These are phyloP conservation scores for Cantharis rufa DNA, from an alignment of 2,888 invertebrate species.

Conservation along the genomic window DNA sequence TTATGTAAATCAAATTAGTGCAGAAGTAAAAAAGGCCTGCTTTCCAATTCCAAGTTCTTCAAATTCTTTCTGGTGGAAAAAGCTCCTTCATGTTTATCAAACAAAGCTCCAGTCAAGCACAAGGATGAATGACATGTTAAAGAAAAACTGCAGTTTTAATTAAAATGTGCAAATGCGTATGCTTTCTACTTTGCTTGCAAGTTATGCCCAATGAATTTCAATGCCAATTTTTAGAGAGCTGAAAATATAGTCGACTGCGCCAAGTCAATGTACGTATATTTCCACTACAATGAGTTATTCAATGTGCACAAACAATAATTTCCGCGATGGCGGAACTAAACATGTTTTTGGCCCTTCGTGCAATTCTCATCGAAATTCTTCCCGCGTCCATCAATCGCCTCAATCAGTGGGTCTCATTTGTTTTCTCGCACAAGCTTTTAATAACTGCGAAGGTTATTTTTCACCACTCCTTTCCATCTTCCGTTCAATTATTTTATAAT, in stretches of 20 bases:
- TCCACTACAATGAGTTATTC: neutral
- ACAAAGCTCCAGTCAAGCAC: neutral
- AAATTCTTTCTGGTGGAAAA: neutral
- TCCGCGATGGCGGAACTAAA: neutral
- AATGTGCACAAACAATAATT: neutral
- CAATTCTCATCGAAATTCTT: neutral
- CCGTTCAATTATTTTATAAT: neutral
- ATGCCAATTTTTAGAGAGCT: slow-evolving; percentile 8
- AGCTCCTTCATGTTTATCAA: neutral
- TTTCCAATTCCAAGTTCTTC: neutral
- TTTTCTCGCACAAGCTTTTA: neutral
- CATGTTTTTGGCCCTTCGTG: neutral
- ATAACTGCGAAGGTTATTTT: neutral
- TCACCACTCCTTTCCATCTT: neutral
- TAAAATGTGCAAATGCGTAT: slow-evolving; percentile 16
- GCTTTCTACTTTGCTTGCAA: slow-evolving; percentile 9
- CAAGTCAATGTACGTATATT: slow-evolving; percentile 5
- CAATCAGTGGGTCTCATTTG: neutral
- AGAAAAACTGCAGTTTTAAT: slow-evolving; percentile 8
- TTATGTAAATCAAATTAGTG: neutral
- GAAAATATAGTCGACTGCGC: slow-evolving; percentile 1
- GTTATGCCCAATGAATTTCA: slow-evolving; percentile 8
- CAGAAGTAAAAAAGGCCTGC: neutral
- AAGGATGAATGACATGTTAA: neutral
- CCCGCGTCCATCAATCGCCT: neutral